These are phyloP conservation scores for Phrynosoma blainvillii DNA, from an alignment of 2,113 vertebrate species.

Conservation along the genomic window DNA sequence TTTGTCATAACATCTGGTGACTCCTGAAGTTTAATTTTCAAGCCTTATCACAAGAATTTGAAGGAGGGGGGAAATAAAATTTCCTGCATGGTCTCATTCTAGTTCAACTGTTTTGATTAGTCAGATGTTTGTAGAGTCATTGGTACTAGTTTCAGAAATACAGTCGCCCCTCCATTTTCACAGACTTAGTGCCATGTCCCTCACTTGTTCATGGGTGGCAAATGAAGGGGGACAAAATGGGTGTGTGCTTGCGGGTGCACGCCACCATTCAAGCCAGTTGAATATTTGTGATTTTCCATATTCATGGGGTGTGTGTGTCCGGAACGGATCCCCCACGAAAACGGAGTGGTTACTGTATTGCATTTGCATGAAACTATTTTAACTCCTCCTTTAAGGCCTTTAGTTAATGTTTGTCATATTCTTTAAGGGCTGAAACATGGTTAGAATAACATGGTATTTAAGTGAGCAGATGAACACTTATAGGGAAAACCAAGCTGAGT, in stretches of 20 bases:
- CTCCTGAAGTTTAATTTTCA: not conserved
- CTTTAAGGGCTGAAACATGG: constrained; percentile 42
- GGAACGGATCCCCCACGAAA: no score
- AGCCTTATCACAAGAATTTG: not conserved
- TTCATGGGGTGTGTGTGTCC: no score
- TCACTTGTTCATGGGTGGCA: no score
- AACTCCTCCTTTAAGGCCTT: not conserved
- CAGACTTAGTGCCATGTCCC: no score
- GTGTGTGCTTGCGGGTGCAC: no score
- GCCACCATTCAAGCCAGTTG: no score
- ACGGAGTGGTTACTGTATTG: not conserved
- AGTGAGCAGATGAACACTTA: not conserved
- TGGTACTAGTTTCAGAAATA: not conserved
- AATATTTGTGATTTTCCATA: no score
- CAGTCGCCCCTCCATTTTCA: no score
- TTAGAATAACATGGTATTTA: constrained; percentile 46
- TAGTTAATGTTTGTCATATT: constrained; percentile 6
- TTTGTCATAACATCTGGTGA: constrained; percentile 35
- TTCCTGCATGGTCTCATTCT: not conserved
- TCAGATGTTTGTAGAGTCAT: not conserved
- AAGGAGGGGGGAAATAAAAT: not conserved
- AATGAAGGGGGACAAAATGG: no score
- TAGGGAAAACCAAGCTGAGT: constrained; percentile 50
- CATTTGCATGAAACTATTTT: constrained; percentile 6
- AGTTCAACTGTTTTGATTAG: constrained; percentile 2